phyloP scores from a whole-genome alignment of 2,888 invertebrate species.

The Ectropis crepuscularia region DNA sequence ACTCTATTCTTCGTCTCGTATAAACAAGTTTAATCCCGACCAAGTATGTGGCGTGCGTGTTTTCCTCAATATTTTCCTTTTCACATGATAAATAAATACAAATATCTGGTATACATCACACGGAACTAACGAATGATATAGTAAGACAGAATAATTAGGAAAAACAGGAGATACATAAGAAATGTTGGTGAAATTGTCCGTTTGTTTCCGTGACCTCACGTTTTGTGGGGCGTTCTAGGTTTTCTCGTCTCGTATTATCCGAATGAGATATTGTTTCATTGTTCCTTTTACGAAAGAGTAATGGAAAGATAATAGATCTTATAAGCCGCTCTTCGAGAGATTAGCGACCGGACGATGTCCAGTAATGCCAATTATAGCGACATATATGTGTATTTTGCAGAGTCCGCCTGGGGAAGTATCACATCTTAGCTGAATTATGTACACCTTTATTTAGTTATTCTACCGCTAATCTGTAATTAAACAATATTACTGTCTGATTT shows the following conservation, averaged over 20 bases:
- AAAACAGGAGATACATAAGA: conserved; percentile 25
- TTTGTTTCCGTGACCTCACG: conserved; percentile 23
- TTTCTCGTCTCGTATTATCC: conserved; percentile 12
- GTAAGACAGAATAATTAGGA: conserved; percentile 36
- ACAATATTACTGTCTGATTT: too few relatives aligned
- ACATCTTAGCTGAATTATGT: too few relatives aligned
- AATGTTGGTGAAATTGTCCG: conserved; percentile 24
- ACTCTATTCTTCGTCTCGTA: not conserved
- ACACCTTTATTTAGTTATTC: too few relatives aligned
- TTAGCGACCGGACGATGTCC: too few relatives aligned
- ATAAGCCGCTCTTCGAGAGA: conserved; percentile 5
- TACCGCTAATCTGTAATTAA: too few relatives aligned
- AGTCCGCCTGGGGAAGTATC: too few relatives aligned
- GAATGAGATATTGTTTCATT: conserved; percentile 16
- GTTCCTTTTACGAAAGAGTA: conserved; percentile 14
- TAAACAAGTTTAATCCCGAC: conserved; percentile 6
- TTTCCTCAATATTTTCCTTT: conserved; percentile 12
- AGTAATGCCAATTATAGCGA: too few relatives aligned
- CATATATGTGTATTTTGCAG: too few relatives aligned
- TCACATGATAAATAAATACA: conserved; percentile 25
- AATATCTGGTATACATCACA: conserved; percentile 20
- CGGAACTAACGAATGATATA: conserved; percentile 30
- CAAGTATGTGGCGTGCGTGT: conserved; percentile 7
- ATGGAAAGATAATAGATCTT: conserved; percentile 16
- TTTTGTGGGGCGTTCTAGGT: conserved; percentile 16